phyloP scores from a whole-genome alignment of 1,140 invertebrate species.

The Nilaparvata lugens region DNA sequence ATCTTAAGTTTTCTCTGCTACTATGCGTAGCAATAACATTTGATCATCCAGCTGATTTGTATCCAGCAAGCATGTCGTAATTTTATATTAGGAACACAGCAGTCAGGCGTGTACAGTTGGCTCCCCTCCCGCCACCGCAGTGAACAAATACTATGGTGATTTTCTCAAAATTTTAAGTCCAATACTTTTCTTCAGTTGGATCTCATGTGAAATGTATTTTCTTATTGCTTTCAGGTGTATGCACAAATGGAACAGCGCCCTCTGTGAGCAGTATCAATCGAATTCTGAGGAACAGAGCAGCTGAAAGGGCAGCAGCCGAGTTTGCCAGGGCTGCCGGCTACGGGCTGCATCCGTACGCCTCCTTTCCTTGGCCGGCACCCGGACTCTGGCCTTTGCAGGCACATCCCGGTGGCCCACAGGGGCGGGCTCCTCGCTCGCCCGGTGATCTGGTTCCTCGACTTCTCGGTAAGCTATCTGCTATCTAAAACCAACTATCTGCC shows the following conservation, averaged over 20 bases:
- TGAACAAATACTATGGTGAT: no score
- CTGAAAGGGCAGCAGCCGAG: slow-evolving; percentile 86
- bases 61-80: no score
- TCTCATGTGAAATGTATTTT: no score
- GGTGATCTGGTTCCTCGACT: slow-evolving; percentile 20
- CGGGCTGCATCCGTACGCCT: slow-evolving; percentile 45
- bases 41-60: no score
- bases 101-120: no score
- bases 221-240: slow-evolving; percentile 54
- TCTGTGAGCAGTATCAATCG: slow-evolving; percentile 90
- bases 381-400: slow-evolving; percentile 38
- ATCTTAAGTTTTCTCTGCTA: no score
- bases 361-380: slow-evolving; percentile 33
- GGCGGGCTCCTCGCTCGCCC: slow-evolving; percentile 39
- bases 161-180: no score
- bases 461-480: slow-evolving; percentile 17
- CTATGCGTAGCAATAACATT: no score
- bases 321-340: slow-evolving; percentile 85
- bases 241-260: slow-evolving; percentile 81
- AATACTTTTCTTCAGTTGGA: no score
- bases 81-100: no score
- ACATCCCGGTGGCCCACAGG: slow-evolving; percentile 25
- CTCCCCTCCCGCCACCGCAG: no score
- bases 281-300: slow-evolving; percentile 81
- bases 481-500: neutral